Evolutionary conservation across 1,140 invertebrate genomes (phyloP).

Genomic region (Drosophila mojavensis): DNA sequence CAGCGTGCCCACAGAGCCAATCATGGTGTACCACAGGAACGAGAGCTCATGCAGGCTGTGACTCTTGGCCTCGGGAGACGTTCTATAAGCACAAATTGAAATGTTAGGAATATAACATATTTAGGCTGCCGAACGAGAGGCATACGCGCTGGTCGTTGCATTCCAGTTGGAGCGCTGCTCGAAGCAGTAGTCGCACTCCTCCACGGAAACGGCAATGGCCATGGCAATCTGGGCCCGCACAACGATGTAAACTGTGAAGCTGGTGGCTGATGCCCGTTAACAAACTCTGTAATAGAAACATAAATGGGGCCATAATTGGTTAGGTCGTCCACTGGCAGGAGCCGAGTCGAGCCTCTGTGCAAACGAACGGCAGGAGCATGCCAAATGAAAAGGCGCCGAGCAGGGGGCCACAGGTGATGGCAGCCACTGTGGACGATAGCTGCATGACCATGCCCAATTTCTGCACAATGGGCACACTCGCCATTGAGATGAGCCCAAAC

Average conservation of each 20-base stretch:
- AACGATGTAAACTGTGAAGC: constrained; percentile 58
- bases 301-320: not conserved
- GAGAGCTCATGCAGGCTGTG: constrained; percentile 61
- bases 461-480: constrained; percentile 88
- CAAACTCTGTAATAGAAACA: constrained; percentile 46
- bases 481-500: constrained; percentile 87
- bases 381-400: constrained; percentile 94
- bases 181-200: constrained; percentile 62
- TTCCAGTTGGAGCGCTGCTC: constrained; percentile 43
- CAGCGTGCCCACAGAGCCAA: constrained; percentile 57
- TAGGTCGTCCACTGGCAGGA: not conserved
- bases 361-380: constrained; percentile 92
- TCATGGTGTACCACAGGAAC: constrained; percentile 85
- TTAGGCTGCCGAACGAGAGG: not conserved
- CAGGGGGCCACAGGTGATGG: constrained; percentile 92
- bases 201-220: constrained; percentile 58
- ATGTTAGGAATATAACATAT: not conserved
- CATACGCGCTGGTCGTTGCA: constrained; percentile 51
- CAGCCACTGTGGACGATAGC: constrained; percentile 90
- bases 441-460: constrained; percentile 89
- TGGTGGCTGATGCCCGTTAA: constrained; percentile 49
- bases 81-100: constrained; percentile 11
- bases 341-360: constrained; percentile 85
- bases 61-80: not conserved
- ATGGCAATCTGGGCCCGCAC: constrained; percentile 60